Evolutionary conservation across 2,888 invertebrate genomes (phyloP).

Genomic region (Pterobdella sp.): DNA sequence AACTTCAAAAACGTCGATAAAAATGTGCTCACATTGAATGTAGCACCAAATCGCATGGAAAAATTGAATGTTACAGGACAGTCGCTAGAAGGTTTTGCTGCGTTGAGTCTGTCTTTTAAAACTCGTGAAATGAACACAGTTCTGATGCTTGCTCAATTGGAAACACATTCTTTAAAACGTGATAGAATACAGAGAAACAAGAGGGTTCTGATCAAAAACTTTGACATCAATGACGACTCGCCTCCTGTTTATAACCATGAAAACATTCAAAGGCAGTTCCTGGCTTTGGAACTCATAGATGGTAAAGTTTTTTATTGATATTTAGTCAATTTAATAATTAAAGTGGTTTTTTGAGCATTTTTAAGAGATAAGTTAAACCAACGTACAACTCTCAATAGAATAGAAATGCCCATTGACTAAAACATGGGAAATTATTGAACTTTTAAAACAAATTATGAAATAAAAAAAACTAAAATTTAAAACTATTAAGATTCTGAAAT

Average conservation of each 20-base stretch:
- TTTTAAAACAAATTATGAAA: too few species aligned
- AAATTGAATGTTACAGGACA: conserved; percentile 13
- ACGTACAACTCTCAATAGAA: too few species aligned
- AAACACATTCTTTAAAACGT: too few species aligned
- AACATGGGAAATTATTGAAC: too few species aligned
- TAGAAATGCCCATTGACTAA: too few species aligned
- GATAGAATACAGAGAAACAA: too few species aligned
- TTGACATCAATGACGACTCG: not conserved
- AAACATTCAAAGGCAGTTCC: not conserved
- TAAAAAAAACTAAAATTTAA: too few species aligned
- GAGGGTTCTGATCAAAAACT: too few species aligned
- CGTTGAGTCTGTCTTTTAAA: conserved; percentile 15
- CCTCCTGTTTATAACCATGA: not conserved
- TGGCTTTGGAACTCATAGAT: conserved; percentile 19
- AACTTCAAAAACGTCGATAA: not conserved
- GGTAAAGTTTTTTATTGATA: conserved; percentile 6
- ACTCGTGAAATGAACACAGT: not conserved
- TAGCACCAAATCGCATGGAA: not conserved
- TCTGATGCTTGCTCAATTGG: conserved; percentile 1
- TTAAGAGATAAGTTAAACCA: too few species aligned
- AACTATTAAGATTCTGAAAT: too few species aligned
- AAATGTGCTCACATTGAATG: not conserved
- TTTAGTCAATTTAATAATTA: not conserved
- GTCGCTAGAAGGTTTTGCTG: conserved; percentile 13
- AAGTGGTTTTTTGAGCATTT: not conserved